phyloP scores from a whole-genome alignment of 2,888 invertebrate genomes.

The Pomacea canaliculata region DNA sequence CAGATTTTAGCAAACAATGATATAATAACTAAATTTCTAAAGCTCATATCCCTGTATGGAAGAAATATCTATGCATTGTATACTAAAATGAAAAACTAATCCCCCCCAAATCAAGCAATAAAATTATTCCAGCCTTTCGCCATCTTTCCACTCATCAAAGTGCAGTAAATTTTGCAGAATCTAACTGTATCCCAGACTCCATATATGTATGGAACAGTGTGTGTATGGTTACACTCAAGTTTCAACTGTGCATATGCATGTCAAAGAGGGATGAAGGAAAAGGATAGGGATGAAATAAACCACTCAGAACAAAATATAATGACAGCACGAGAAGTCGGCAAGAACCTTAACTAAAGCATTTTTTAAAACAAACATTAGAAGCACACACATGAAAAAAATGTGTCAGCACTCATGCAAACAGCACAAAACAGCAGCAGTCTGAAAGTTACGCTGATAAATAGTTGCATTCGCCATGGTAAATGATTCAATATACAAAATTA shows the following conservation, averaged over 20 bases:
- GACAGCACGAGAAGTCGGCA: not conserved
- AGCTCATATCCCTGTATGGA: too few relatives aligned
- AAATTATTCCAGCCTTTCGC: too few relatives aligned
- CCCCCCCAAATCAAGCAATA: too few relatives aligned
- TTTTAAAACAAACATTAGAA: not conserved
- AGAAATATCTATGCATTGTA: too few relatives aligned
- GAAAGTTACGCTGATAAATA: not conserved
- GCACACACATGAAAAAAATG: not conserved
- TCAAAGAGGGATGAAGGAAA: not conserved
- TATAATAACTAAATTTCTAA: too few relatives aligned
- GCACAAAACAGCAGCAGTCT: slow-evolving; percentile 1
- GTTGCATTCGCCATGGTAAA: not conserved
- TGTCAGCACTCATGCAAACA: not conserved
- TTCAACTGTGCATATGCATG: not conserved
- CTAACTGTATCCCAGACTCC: too few relatives aligned
- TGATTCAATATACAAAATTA: not conserved
- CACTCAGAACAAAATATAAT: not conserved
- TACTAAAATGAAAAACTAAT: too few relatives aligned
- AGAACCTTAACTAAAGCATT: not conserved
- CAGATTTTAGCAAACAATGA: too few relatives aligned
- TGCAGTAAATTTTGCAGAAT: too few relatives aligned
- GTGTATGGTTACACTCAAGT: not conserved
- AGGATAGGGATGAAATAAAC: not conserved
- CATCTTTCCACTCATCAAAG: too few relatives aligned
- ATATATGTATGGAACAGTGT: too few relatives aligned